Evolutionary conservation across 2,888 invertebrate genomes (phyloP).

Genomic region (Sericinus montela): DNA sequence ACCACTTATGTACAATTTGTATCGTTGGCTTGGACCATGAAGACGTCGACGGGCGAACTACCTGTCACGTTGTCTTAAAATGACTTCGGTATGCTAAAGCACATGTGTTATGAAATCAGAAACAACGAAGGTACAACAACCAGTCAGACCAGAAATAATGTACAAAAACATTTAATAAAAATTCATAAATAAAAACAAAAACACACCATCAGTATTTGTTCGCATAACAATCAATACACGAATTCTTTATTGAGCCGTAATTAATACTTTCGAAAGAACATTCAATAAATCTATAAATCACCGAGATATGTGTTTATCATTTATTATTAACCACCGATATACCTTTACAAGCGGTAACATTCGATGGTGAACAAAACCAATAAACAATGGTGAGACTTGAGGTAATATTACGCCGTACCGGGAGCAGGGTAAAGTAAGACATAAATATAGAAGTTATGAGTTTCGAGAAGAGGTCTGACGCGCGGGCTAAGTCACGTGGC

Average conservation of each 20-base stretch:
- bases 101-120: too few relatives aligned
- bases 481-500: constrained; percentile 16
- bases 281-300: neutral
- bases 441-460: constrained; percentile 59
- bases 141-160: too few relatives aligned
- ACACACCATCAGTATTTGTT: too few relatives aligned
- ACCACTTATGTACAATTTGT: too few relatives aligned
- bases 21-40: too few relatives aligned
- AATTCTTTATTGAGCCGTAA: neutral
- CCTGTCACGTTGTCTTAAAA: too few relatives aligned
- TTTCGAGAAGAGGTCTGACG: constrained; percentile 24
- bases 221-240: neutral
- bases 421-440: constrained; percentile 49
- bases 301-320: neutral
- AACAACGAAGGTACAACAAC: too few relatives aligned
- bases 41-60: too few relatives aligned
- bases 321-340: constrained; percentile 18
- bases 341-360: constrained; percentile 22
- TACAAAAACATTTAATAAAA: too few relatives aligned
- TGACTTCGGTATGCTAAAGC: too few relatives aligned
- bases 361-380: constrained; percentile 33
- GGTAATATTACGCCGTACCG: constrained; percentile 46
- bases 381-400: constrained; percentile 40
- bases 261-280: neutral
- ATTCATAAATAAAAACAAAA: too few relatives aligned